Evolutionary conservation across 2,797 vertebrate species (phyloP).

Genomic region (Astyanax mexicanus): DNA sequence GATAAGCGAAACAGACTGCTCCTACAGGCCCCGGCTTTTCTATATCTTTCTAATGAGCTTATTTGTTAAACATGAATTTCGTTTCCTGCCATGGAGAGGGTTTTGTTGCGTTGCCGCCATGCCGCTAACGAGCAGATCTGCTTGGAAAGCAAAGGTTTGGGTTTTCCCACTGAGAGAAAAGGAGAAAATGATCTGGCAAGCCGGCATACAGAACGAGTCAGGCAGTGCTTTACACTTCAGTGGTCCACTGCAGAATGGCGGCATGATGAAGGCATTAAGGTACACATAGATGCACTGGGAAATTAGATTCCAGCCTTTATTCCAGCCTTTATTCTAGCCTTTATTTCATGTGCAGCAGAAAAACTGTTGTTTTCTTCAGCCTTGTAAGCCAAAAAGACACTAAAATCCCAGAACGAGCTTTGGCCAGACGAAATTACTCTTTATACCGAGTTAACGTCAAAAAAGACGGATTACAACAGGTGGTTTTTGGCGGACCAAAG

Average conservation of each 20-base stretch:
- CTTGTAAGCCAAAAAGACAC: conserved; percentile 70
- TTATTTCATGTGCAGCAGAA: background rate
- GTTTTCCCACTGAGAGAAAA: background rate
- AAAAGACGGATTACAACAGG: conserved; percentile 70
- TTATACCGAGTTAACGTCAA: conserved; percentile 43
- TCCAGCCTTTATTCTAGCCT: too few species aligned
- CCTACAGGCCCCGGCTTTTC: background rate
- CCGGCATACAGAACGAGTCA: background rate
- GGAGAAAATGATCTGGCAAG: background rate
- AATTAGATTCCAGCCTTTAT: conserved; percentile 7
- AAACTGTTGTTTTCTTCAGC: too few species aligned
- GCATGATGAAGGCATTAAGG: conserved; percentile 20
- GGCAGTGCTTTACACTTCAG: background rate
- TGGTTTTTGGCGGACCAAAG: conserved; percentile 62
- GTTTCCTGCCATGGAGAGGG: background rate
- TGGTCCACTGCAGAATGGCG: background rate
- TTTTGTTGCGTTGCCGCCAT: background rate
- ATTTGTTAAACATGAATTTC: conserved; percentile 4
- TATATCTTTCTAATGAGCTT: conserved; percentile 4
- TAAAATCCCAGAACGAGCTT: conserved; percentile 69
- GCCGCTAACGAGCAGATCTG: background rate
- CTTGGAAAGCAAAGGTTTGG: background rate
- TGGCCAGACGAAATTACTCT: conserved; percentile 60
- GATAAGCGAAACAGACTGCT: conserved; percentile 10
- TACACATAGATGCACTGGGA: background rate